phyloP scores from a whole-genome alignment of 2,113 vertebrate species.

The Vulpes lagopus region DNA sequence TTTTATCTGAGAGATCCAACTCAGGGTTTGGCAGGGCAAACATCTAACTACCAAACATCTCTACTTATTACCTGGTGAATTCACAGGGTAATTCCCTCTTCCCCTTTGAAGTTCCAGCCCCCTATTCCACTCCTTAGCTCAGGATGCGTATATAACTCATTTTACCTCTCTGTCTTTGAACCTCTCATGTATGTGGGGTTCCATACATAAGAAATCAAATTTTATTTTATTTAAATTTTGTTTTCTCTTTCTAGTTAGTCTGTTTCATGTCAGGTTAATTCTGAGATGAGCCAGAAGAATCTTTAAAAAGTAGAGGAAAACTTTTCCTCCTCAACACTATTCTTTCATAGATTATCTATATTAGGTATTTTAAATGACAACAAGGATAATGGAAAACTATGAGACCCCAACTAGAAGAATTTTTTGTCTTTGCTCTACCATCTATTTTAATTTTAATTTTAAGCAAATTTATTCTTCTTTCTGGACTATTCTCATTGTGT shows the following conservation, averaged over 20 bases:
- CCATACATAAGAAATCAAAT: background rate
- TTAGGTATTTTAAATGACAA: conserved; percentile 50
- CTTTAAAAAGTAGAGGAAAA: background rate
- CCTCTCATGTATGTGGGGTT: background rate
- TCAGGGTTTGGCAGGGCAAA: background rate
- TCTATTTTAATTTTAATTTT: background rate
- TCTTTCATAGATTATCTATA: background rate
- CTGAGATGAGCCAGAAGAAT: background rate
- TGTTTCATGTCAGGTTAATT: background rate
- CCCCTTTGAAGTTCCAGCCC: background rate
- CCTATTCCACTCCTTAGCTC: background rate
- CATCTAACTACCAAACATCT: background rate
- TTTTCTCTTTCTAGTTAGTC: background rate
- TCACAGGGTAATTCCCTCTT: background rate
- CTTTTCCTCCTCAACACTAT: background rate
- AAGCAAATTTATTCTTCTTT: background rate
- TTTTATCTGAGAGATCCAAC: background rate
- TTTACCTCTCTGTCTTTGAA: background rate
- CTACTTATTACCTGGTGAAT: background rate
- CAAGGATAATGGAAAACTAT: background rate
- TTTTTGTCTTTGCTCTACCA: background rate
- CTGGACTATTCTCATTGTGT: background rate
- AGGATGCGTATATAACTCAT: background rate
- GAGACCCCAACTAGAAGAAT: background rate
- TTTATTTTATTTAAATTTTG: background rate